phyloP scores from a whole-genome alignment of 2,888 invertebrate species.

The Callyntrura sp. region DNA sequence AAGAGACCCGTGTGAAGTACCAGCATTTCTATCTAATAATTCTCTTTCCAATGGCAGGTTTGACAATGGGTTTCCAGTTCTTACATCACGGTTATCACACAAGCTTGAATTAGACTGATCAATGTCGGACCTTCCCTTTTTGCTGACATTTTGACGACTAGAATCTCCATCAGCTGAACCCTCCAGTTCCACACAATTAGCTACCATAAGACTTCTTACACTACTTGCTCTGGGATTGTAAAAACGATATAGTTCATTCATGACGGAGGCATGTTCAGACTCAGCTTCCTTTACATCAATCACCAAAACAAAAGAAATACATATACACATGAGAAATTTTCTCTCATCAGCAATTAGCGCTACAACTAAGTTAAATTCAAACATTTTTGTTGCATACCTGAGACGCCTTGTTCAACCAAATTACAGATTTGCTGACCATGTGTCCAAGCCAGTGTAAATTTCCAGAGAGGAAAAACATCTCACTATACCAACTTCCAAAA shows the following conservation, averaged over 20 bases:
- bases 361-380: neutral
- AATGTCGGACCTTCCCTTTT: slow-evolving; percentile 36
- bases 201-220: slow-evolving; percentile 91
- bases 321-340: neutral
- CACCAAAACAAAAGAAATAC: neutral
- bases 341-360: too few relatives aligned
- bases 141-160: slow-evolving; percentile 26
- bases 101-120: neutral
- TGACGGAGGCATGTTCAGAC: slow-evolving; percentile 92
- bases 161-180: slow-evolving; percentile 16
- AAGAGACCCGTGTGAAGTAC: slow-evolving; percentile 67
- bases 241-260: slow-evolving; percentile 90
- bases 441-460: slow-evolving; percentile 93
- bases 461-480: slow-evolving; percentile 92
- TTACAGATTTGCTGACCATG: slow-evolving; percentile 90
- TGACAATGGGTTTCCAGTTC: slow-evolving; percentile 80
- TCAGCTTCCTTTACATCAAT: slow-evolving; percentile 88
- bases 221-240: slow-evolving; percentile 90
- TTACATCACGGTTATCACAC: slow-evolving; percentile 46
- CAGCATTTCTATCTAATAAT: slow-evolving; percentile 67
- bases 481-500: slow-evolving; percentile 95
- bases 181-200: slow-evolving; percentile 87
- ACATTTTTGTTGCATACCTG: slow-evolving; percentile 85
- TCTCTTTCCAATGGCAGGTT: slow-evolving; percentile 77
- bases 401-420: slow-evolving; percentile 93